Conservation (phyloP, 2,113 vertebrate genomes). For the Oxyura jamaicensis region DNA sequence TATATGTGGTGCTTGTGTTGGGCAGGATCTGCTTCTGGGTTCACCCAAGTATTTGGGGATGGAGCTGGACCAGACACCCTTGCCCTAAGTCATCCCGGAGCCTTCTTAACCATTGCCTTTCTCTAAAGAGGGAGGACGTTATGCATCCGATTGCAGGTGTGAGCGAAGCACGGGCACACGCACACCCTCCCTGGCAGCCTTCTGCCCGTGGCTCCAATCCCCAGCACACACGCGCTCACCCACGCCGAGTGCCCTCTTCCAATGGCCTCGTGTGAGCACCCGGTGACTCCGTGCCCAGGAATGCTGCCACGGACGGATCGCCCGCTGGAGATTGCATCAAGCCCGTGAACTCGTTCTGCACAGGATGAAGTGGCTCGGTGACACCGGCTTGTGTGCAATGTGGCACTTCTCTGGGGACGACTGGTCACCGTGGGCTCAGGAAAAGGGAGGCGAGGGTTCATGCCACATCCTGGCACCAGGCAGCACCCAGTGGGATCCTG, state of each 20-base stretch:
- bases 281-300: slow-evolving; percentile 19
- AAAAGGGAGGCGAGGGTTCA: neutral
- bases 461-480: neutral
- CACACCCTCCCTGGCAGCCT: neutral
- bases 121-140: neutral
- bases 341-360: neutral
- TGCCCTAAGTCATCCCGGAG: neutral
- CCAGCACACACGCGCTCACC: neutral
- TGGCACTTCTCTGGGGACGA: neutral
- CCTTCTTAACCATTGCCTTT: neutral
- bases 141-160: fast-evolving
- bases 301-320: neutral
- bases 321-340: slow-evolving; percentile 50
- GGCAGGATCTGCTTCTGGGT: neutral
- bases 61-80: fast-evolving
- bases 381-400: neutral
- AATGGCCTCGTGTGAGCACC: neutral
- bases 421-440: neutral
- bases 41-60: neutral
- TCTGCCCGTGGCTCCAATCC: neutral
- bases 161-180: neutral
- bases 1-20: fast-evolving
- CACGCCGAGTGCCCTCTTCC: neutral
- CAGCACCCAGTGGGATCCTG: neutral
- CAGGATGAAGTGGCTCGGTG: slow-evolving; percentile 15